Percentiles rank a stretch among this genome's conserved stretches.
These are phyloP conservation scores for Papilio xuthus DNA, from an alignment of 1,140 invertebrate genomes.

Conservation along the genomic window DNA sequence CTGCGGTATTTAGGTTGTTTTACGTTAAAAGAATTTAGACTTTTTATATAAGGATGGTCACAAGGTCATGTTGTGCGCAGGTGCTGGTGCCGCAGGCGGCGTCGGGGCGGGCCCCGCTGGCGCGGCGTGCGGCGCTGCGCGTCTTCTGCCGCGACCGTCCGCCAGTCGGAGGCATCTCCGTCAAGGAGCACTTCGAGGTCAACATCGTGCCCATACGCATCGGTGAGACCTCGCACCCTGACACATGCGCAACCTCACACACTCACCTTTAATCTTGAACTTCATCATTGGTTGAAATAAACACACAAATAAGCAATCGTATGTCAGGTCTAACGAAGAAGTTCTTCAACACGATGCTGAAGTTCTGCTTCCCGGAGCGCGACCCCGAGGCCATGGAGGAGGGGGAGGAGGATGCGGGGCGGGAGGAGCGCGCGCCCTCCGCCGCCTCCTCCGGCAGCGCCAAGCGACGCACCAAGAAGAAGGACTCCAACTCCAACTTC, in stretches of 20 bases:
- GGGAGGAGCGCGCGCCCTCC: slow-evolving; percentile 79
- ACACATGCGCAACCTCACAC: background rate
- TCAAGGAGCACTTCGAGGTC: slow-evolving; percentile 99
- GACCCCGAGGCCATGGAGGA: slow-evolving; percentile 92
- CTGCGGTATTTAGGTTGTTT: too few relatives aligned
- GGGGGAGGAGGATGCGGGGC: slow-evolving; percentile 82
- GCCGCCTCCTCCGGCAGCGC: slow-evolving; percentile 69
- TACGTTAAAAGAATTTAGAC: too few relatives aligned
- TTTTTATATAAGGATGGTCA: background rate
- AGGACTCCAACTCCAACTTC: slow-evolving; percentile 91
- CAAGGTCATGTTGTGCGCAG: slow-evolving; percentile 40
- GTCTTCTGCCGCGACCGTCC: slow-evolving; percentile 95
- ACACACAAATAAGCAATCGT: background rate
- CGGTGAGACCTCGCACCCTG: too few relatives aligned
- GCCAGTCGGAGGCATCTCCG: slow-evolving; percentile 97
- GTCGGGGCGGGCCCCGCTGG: slow-evolving; percentile 94
- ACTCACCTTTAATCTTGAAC: too few relatives aligned
- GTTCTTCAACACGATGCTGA: slow-evolving; percentile 98
- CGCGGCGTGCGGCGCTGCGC: slow-evolving; percentile 91
- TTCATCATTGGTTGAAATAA: too few relatives aligned
- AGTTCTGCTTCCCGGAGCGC: slow-evolving; percentile 99
- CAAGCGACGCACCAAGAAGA: slow-evolving; percentile 81
- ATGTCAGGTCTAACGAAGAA: slow-evolving; percentile 93
- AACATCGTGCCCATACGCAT: slow-evolving; percentile 97
- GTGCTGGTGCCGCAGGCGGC: slow-evolving; percentile 94